Evolutionary conservation across 2,888 invertebrate genomes (phyloP).

Genomic region (Sesamia inferens): DNA sequence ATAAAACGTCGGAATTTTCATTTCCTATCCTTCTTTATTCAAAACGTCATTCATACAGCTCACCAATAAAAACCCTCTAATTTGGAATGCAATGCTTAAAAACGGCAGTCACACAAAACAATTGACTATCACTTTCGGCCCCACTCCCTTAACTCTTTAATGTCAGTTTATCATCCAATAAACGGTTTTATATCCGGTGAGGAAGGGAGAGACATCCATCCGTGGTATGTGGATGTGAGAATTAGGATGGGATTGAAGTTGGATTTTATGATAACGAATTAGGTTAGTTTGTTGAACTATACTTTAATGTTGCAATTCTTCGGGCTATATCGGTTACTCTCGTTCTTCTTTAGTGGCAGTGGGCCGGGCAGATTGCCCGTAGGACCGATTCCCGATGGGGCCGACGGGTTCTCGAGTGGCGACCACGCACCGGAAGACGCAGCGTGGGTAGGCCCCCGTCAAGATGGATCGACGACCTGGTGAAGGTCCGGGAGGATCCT

Average conservation of each 20-base stretch:
- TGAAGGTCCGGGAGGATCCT: no score
- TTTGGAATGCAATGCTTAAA: conserved; percentile 46
- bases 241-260: conserved; percentile 51
- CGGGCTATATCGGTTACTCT: no score
- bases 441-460: no score
- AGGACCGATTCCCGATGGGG: no score
- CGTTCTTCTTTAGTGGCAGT: no score
- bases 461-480: no score
- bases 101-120: conserved; percentile 58
- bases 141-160: conserved; percentile 56
- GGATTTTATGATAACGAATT: conserved; percentile 26
- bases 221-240: conserved; percentile 45
- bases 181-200: conserved; percentile 63
- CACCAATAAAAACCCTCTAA: conserved; percentile 21
- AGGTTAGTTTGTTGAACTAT: neutral
- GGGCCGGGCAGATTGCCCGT: no score
- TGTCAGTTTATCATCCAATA: conserved; percentile 64
- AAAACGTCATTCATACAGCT: neutral
- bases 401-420: no score
- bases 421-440: no score
- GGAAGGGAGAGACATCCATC: conserved; percentile 63
- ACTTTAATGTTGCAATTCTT: no score
- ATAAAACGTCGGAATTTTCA: neutral
- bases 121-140: conserved; percentile 48
- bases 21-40: neutral